phyloP scores from a whole-genome alignment of 2,888 invertebrate species.

The Athalia circularis region DNA sequence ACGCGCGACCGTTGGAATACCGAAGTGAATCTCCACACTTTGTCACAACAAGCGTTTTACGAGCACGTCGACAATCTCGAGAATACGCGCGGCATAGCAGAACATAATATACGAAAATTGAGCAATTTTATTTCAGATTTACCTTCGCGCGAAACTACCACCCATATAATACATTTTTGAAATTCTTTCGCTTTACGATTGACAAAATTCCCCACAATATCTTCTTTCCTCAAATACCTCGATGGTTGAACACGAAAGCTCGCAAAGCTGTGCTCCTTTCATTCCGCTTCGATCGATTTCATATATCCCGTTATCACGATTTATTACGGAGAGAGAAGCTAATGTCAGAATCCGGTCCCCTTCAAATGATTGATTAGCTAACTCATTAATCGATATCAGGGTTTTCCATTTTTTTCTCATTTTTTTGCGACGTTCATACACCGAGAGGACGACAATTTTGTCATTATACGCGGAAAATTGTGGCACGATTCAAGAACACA shows the following conservation, averaged over 20 bases:
- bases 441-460: no score
- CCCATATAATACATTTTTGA: neutral
- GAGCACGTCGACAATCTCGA: neutral
- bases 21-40: slow-evolving; percentile 13
- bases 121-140: neutral
- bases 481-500: no score
- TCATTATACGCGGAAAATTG: no score
- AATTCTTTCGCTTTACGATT: neutral
- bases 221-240: neutral
- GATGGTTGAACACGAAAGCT: neutral
- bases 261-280: neutral
- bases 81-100: no score
- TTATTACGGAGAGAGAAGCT: slow-evolving; percentile 16
- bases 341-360: slow-evolving; percentile 31
- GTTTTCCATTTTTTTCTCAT: neutral
- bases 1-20: slow-evolving; percentile 1
- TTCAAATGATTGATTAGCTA: slow-evolving; percentile 26
- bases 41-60: slow-evolving; percentile 12
- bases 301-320: slow-evolving; percentile 26
- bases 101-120: neutral
- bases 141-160: neutral
- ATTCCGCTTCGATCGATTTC: slow-evolving; percentile 13
- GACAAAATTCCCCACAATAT: slow-evolving; percentile 23
- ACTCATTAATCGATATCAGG: neutral
- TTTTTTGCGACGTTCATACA: no score